Percentiles rank a stretch among this genome's conserved stretches.
Conservation (phyloP, 2,888 invertebrate species). For the Tachina fera region DNA sequence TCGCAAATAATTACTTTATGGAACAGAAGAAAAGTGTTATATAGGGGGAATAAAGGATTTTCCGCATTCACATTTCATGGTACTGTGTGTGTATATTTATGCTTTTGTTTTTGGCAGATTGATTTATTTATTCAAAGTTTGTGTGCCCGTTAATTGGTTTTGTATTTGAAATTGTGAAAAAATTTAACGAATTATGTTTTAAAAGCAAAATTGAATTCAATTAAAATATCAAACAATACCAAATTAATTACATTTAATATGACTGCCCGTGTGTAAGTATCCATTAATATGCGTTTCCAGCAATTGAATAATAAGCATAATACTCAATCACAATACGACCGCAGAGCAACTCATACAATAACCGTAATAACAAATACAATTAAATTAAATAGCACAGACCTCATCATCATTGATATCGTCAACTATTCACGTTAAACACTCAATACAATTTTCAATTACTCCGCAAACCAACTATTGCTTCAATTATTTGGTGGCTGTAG, state of each 20-base stretch:
- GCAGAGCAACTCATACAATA: conserved; percentile 26
- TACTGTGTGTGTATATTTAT: not conserved
- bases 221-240: conserved; percentile 70
- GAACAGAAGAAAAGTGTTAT: not conserved
- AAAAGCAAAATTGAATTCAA: conserved; percentile 64
- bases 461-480: conserved; percentile 17
- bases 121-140: conserved; percentile 18
- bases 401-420: not conserved
- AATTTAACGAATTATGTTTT: conserved; percentile 32
- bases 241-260: conserved; percentile 68
- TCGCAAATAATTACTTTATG: conserved; percentile 20
- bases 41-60: conserved; percentile 4
- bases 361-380: conserved; percentile 16
- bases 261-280: conserved; percentile 37
- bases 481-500: not conserved
- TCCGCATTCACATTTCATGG: not conserved
- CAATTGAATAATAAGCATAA: conserved; percentile 62
- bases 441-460: conserved; percentile 31
- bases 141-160: not conserved
- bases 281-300: conserved; percentile 53
- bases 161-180: conserved; percentile 22
- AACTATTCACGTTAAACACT: not conserved
- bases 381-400: conserved; percentile 2
- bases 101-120: conserved; percentile 44
- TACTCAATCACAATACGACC: conserved; percentile 63